Evolutionary conservation across 2,797 vertebrate genomes (phyloP), one percentile per base, ranked within the genome.

Genomic region (Spinibarbus caldwelli): DNA sequence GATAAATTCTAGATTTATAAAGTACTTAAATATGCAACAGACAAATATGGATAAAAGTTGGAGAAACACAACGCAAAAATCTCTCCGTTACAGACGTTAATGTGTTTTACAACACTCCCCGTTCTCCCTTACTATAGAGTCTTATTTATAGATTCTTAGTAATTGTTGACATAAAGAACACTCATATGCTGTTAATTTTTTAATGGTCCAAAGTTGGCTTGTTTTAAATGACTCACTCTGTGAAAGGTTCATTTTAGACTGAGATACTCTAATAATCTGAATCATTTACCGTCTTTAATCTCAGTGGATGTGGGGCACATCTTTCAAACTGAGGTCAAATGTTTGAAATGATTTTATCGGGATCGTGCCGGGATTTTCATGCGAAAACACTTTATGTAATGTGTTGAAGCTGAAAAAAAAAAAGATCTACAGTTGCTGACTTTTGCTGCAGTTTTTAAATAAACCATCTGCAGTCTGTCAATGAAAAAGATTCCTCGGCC

Each of bases 311-410:
- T 75, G 8, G 21, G 71, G 36, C 71, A 11, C 64, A 38, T 68
- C 80, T 68, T 59, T 70, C 29, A 43, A 67, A 76, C 68, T 52
- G 54, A 64, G 77, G 52, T 82, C 78, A 86, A 59, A 15, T 86
- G 38, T 82, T 84, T 67, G 54, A 86, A 72, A 64, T 73, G 17
- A 80, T 79, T 70, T 67, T 70, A 59, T 64, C 36, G 67, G 21
- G 38, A 17, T 72, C 12, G n/a, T 66, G 10, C 41, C 29, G 6
- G 62, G 78, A 78, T 73, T 86, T 84, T 66, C 71, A 52, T 67
- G 31, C 34, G 38, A 70, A 64, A 68, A 70, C 47, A 34, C 45
- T 41, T 66, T 31, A n/a, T 86, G 83, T 66, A 73, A 80, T 66
- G 83, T 54, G 72, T 78, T 66, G 52, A 47, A 80, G 72, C 83